Percentiles rank a stretch among this genome's conserved stretches.
These are phyloP conservation scores for Baronia brevicornis DNA, from an alignment of 2,888 invertebrate genomes.

Conservation along the genomic window DNA sequence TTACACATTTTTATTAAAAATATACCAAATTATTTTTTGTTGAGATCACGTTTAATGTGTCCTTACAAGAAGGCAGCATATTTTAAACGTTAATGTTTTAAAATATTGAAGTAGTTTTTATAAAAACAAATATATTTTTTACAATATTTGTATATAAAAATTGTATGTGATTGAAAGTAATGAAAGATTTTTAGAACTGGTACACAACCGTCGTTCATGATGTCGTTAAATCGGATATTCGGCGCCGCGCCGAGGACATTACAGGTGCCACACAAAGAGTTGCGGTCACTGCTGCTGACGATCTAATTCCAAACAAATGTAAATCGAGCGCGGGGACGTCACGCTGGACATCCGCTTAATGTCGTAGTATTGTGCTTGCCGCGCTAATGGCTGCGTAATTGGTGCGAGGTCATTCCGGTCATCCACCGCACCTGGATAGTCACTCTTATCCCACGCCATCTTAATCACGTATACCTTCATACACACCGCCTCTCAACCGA, in stretches of 20 bases:
- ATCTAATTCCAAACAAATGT: slow-evolving; percentile 68
- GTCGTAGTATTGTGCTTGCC: slow-evolving; percentile 53
- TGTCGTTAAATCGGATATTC: slow-evolving; percentile 37
- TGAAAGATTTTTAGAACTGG: background rate
- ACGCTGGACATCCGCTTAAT: slow-evolving; percentile 64
- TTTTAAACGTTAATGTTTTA: too few relatives aligned
- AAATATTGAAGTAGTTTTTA: too few relatives aligned
- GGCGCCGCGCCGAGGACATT: slow-evolving; percentile 30
- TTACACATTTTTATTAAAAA: too few relatives aligned
- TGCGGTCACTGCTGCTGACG: slow-evolving; percentile 30
- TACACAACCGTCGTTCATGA: slow-evolving; percentile 12
- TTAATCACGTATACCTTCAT: slow-evolving; percentile 25
- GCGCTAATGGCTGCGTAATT: slow-evolving; percentile 65
- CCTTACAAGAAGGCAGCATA: too few relatives aligned
- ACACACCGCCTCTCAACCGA: slow-evolving; percentile 30
- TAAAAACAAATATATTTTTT: too few relatives aligned
- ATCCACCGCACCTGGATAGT: slow-evolving; percentile 36
- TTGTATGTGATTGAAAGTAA: too few relatives aligned
- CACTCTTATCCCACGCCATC: slow-evolving; percentile 25
- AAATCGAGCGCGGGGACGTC: slow-evolving; percentile 51
- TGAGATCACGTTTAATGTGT: too few relatives aligned
- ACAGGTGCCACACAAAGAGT: slow-evolving; percentile 46
- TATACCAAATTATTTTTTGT: too few relatives aligned
- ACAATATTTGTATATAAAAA: too few relatives aligned
- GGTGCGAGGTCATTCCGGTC: slow-evolving; percentile 55